These are phyloP conservation scores for Alcis repandata DNA, from an alignment of 2,888 invertebrate species.

Conservation along the genomic window DNA sequence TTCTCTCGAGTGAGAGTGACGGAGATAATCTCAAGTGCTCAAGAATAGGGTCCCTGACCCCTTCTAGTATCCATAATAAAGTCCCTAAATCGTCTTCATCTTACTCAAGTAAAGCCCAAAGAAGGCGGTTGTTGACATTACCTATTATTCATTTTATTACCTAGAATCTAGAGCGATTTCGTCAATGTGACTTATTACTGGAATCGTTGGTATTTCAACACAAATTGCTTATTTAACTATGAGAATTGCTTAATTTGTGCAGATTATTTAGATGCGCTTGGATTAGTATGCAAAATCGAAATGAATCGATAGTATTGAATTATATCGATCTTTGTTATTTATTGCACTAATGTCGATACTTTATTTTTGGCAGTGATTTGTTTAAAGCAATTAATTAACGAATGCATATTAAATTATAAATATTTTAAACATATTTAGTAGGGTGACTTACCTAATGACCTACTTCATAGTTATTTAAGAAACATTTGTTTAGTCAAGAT, in stretches of 20 bases:
- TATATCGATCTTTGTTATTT: slow-evolving; percentile 4
- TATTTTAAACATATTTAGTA: too few species aligned
- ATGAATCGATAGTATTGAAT: slow-evolving; percentile 14
- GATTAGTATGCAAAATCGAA: slow-evolving; percentile 13
- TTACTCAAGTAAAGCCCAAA: not conserved
- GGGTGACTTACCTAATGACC: too few species aligned
- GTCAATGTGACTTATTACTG: slow-evolving; percentile 26
- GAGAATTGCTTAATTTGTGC: too few species aligned
- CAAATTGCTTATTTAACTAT: slow-evolving; percentile 35
- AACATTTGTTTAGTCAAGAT: too few species aligned
- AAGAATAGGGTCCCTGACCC: too few species aligned
- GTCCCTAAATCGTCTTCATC: not conserved
- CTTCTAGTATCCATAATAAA: too few species aligned
- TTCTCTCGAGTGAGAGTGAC: too few species aligned
- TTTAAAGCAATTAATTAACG: not conserved
- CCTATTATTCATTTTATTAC: slow-evolving; percentile 10
- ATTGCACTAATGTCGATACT: slow-evolving; percentile 3
- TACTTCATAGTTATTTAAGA: too few species aligned
- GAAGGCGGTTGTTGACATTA: not conserved
- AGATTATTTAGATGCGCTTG: slow-evolving; percentile 11
- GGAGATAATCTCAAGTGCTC: too few species aligned
- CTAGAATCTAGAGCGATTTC: slow-evolving; percentile 41
- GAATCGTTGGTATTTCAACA: slow-evolving; percentile 33
- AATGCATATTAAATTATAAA: too few species aligned
- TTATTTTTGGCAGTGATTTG: slow-evolving; percentile 2